These are phyloP conservation scores for Steinernema khuongi DNA, from an alignment of 1,140 invertebrate genomes.

Conservation along the genomic window DNA sequence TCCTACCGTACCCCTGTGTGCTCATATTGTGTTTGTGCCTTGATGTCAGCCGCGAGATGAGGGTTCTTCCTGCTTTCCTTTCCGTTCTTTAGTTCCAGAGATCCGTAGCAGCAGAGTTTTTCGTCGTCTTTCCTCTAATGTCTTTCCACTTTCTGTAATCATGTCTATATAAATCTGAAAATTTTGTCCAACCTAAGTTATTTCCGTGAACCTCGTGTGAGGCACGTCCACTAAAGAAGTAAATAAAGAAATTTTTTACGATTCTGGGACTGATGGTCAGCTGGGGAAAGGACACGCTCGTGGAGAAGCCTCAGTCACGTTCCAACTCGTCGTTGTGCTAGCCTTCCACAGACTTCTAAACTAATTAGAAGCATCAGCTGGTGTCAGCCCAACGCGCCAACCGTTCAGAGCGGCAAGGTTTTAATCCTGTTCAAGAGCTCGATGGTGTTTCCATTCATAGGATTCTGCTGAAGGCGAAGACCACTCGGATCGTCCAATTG, in stretches of 20 bases:
- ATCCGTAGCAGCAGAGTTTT: slow-evolving; percentile 15
- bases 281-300: too few relatives aligned
- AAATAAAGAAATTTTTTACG: not conserved
- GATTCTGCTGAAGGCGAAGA: too few relatives aligned
- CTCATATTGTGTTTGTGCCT: not conserved
- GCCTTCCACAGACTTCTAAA: too few relatives aligned
- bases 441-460: too few relatives aligned
- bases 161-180: slow-evolving; percentile 1
- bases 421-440: too few relatives aligned
- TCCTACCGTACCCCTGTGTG: not conserved
- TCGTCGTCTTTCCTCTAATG: not conserved
- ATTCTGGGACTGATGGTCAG: too few relatives aligned
- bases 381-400: too few relatives aligned
- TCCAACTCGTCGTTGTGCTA: too few relatives aligned
- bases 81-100: not conserved
- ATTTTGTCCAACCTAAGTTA: slow-evolving; percentile 1
- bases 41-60: not conserved
- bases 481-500: too few relatives aligned
- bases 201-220: not conserved
- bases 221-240: not conserved
- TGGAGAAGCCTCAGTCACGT: too few relatives aligned
- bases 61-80: not conserved
- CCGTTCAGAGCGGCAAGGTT: too few relatives aligned
- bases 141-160: not conserved
- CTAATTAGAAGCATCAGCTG: too few relatives aligned